phyloP scores from a whole-genome alignment of 2,888 invertebrate genomes.

The Polyommatus iphigenia region DNA sequence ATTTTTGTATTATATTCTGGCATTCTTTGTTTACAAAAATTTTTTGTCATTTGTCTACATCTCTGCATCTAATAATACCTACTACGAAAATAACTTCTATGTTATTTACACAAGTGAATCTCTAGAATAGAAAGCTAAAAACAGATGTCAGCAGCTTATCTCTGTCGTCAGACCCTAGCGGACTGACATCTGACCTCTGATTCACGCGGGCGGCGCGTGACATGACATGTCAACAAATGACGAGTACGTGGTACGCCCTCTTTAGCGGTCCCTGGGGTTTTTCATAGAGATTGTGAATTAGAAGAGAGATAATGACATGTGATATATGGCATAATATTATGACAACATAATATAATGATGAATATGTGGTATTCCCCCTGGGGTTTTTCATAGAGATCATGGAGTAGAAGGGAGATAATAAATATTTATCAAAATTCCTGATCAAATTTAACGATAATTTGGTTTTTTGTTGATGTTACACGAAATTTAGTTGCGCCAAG shows the following conservation, averaged over 20 bases:
- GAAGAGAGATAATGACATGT: too few species aligned
- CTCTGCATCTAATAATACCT: neutral
- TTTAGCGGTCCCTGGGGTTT: neutral
- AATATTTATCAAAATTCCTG: too few species aligned
- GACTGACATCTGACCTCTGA: neutral
- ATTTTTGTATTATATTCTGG: too few species aligned
- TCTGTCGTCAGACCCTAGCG: conserved; percentile 31
- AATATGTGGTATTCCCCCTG: neutral
- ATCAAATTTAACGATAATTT: too few species aligned
- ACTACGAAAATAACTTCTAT: neutral
- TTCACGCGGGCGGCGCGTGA: neutral
- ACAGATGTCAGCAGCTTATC: conserved; percentile 1
- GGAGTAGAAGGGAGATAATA: too few species aligned
- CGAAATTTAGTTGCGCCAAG: too few species aligned
- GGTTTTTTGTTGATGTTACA: too few species aligned
- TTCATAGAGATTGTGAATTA: too few species aligned
- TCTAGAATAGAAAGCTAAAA: conserved; percentile 10
- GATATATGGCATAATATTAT: neutral
- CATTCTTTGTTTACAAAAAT: too few species aligned
- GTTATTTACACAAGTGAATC: neutral
- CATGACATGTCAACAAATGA: neutral
- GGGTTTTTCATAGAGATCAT: neutral
- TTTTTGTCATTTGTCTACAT: neutral
- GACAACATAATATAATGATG: neutral
- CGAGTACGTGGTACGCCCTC: neutral